These are phyloP conservation scores for Cylas formicarius DNA, from an alignment of 1,140 invertebrate species.

Conservation along the genomic window DNA sequence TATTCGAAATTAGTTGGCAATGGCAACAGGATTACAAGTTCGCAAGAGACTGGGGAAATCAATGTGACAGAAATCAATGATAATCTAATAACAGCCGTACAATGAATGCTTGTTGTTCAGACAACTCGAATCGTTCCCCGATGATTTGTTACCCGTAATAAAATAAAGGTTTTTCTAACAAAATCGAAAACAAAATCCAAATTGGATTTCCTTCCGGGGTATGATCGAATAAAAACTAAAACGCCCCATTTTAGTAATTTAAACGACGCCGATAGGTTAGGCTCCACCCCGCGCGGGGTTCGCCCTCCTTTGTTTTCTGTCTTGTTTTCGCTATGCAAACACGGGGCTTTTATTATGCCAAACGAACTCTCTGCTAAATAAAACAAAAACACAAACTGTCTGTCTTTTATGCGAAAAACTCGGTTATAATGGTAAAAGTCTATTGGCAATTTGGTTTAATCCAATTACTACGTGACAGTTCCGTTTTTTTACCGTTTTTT, in stretches of 20 bases:
- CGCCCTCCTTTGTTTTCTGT: constrained; percentile 24
- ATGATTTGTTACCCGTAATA: constrained; percentile 26
- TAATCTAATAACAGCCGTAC: constrained; percentile 29
- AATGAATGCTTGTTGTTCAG: constrained; percentile 31
- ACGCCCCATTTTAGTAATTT: constrained; percentile 43
- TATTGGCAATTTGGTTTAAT: too few species aligned
- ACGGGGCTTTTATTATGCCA: too few species aligned
- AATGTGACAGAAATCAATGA: constrained; percentile 31
- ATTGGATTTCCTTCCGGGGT: constrained; percentile 32
- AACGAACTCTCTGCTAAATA: too few species aligned
- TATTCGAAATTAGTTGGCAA: constrained; percentile 18
- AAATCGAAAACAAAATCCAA: constrained; percentile 34
- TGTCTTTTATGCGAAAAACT: too few species aligned
- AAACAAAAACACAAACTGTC: too few species aligned
- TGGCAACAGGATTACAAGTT: constrained; percentile 13
- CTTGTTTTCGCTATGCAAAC: constrained; percentile 8
- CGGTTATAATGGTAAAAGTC: too few species aligned
- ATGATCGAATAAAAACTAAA: constrained; percentile 42
- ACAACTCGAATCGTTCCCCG: constrained; percentile 27
- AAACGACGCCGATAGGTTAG: constrained; percentile 34
- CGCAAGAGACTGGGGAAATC: constrained; percentile 20
- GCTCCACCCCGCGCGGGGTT: constrained; percentile 24
- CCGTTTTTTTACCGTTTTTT: too few species aligned
- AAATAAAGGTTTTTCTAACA: constrained; percentile 31
- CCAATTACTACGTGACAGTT: too few species aligned